Conservation (phyloP, 2,888 invertebrate genomes). For the Acleris laterana region DNA sequence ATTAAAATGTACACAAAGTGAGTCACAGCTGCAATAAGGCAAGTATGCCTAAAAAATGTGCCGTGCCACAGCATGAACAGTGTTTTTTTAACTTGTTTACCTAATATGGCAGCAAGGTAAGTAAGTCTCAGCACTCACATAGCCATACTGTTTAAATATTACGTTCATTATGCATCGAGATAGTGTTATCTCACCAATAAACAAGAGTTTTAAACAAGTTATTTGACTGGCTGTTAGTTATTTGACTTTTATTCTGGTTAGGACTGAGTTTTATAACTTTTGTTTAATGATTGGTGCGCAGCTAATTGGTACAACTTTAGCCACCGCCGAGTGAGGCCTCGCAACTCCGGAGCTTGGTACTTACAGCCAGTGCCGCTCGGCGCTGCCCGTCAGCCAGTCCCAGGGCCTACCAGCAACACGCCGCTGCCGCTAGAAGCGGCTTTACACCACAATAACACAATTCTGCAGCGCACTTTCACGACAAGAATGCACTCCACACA, state of each 20-base stretch:
- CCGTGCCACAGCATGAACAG: conserved; percentile 14
- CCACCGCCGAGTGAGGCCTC: conserved; percentile 22
- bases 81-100: conserved; percentile 14
- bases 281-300: conserved; percentile 15
- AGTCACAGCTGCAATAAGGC: conserved; percentile 12
- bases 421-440: conserved; percentile 49
- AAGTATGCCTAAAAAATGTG: conserved; percentile 26
- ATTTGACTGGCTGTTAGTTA: background rate
- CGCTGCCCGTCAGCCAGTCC: conserved; percentile 4
- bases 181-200: conserved; percentile 32
- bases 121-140: conserved; percentile 23
- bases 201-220: conserved; percentile 28
- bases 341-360: conserved; percentile 3
- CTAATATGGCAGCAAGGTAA: conserved; percentile 28
- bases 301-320: conserved; percentile 24
- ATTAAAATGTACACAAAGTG: conserved; percentile 2
- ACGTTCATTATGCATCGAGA: conserved; percentile 34
- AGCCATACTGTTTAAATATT: conserved; percentile 28
- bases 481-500: conserved; percentile 66
- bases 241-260: background rate
- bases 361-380: conserved; percentile 11
- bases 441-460: conserved; percentile 68
- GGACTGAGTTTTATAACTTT: conserved; percentile 4
- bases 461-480: conserved; percentile 72
- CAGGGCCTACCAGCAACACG: conserved; percentile 22